Conservation (phyloP, 1,140 invertebrate genomes). For the Muscidifurax raptorellus region DNA sequence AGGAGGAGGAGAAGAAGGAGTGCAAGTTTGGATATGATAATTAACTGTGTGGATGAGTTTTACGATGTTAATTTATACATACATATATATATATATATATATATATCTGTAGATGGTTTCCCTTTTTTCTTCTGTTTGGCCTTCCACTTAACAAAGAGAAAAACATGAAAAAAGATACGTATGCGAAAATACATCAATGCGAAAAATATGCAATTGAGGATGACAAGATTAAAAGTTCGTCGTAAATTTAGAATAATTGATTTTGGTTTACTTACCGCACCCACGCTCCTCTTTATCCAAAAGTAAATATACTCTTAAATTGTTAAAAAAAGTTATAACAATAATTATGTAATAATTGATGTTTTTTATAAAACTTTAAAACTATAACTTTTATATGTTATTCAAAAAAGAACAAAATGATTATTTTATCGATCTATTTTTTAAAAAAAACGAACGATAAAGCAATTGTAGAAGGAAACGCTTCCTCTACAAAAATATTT, state of each 20-base stretch:
- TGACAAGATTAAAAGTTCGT: slow-evolving; percentile 34
- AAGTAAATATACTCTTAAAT: no score
- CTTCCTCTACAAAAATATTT: no score
- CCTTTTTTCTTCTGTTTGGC: not conserved
- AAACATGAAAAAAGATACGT: not conserved
- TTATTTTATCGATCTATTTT: no score
- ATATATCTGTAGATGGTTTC: slow-evolving; percentile 4
- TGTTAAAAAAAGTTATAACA: no score
- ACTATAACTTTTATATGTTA: no score
- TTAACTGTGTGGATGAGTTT: slow-evolving; percentile 41
- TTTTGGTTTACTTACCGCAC: not conserved
- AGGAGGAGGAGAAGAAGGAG: not conserved
- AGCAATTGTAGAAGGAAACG: no score
- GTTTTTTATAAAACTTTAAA: no score
- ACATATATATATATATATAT: no score
- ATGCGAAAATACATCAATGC: slow-evolving; percentile 16
- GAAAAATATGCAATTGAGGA: slow-evolving; percentile 25
- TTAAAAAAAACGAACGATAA: no score
- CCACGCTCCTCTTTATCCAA: not conserved
- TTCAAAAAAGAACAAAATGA: no score
- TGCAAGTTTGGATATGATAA: slow-evolving; percentile 33
- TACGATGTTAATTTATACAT: slow-evolving; percentile 34
- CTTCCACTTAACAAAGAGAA: slow-evolving; percentile 18
- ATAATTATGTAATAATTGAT: no score
- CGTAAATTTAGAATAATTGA: slow-evolving; percentile 5